Evolutionary conservation across 2,113 vertebrate species (phyloP).

Genomic region (Stigmatopora argus): DNA sequence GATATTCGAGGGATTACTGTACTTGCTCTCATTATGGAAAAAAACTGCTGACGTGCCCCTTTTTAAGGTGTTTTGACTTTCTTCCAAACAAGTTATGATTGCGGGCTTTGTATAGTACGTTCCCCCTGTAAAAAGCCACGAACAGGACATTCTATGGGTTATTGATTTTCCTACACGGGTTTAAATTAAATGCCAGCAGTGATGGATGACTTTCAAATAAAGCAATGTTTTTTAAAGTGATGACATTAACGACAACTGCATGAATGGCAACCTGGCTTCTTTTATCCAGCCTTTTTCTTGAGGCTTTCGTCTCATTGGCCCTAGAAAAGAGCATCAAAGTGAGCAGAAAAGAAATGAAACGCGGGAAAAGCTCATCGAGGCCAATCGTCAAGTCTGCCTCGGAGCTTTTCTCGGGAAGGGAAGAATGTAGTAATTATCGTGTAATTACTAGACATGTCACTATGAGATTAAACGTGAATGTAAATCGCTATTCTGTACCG

Average conservation of each 20-base stretch:
- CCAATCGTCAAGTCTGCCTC: neutral
- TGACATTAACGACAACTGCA: slow-evolving; percentile 4
- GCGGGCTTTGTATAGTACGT: neutral
- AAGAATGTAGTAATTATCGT: slow-evolving; percentile 15
- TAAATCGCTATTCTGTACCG: slow-evolving; percentile 17
- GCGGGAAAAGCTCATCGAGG: slow-evolving; percentile 3
- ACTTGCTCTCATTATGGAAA: neutral
- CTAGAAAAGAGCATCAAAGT: slow-evolving; percentile 20
- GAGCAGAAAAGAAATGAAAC: slow-evolving; percentile 16
- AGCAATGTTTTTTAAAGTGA: neutral
- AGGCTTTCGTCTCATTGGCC: slow-evolving; percentile 25
- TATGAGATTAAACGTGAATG: slow-evolving; percentile 11
- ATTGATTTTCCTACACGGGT: slow-evolving; percentile 29
- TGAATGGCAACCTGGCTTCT: neutral
- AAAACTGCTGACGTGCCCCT: neutral
- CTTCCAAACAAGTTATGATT: neutral
- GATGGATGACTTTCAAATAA: slow-evolving; percentile 17
- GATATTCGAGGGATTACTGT: too few relatives aligned
- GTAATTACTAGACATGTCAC: neutral
- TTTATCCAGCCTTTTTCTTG: neutral
- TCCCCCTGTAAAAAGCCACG: neutral
- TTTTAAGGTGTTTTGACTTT: neutral
- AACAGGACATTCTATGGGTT: slow-evolving; percentile 9
- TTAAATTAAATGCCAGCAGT: slow-evolving; percentile 34
- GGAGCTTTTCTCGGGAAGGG: neutral